A percentile compares a stretch with the other conserved stretches of the same genome.
phyloP scores from a whole-genome alignment of 2,113 vertebrate species.

The Microtus ochrogaster region DNA sequence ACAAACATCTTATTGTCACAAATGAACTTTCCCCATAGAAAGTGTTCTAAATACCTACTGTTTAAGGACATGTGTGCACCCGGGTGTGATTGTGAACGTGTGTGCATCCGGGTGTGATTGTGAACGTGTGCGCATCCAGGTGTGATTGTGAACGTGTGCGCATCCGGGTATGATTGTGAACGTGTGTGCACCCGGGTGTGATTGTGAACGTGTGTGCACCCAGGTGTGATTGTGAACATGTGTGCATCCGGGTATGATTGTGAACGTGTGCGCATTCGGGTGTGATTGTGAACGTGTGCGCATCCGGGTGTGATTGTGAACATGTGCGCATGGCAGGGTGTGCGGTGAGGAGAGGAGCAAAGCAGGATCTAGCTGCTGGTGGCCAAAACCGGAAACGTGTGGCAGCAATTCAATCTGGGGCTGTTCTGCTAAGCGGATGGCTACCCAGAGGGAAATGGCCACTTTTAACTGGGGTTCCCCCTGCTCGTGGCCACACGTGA shows the following conservation, averaged over 20 bases:
- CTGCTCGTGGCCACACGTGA: not conserved
- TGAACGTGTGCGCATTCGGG: too few species aligned
- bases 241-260: too few species aligned
- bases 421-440: not conserved
- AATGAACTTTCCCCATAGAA: not conserved
- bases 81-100: not conserved
- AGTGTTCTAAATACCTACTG: not conserved
- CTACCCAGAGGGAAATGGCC: not conserved
- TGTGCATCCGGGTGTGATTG: too few species aligned
- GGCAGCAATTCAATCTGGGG: not conserved
- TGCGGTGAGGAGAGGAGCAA: not conserved
- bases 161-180: too few species aligned
- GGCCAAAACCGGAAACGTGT: not conserved
- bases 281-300: too few species aligned
- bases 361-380: not conserved
- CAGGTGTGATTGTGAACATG: too few species aligned
- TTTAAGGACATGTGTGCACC: not conserved
- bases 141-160: too few species aligned
- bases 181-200: too few species aligned
- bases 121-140: too few species aligned
- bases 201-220: too few species aligned
- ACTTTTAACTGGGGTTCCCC: not conserved
- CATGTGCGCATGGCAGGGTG: too few species aligned
- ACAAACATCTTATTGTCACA: not conserved
- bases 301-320: too few species aligned